phyloP scores from a whole-genome alignment of 2,797 vertebrate species.

The Macrochelys suwanniensis region DNA sequence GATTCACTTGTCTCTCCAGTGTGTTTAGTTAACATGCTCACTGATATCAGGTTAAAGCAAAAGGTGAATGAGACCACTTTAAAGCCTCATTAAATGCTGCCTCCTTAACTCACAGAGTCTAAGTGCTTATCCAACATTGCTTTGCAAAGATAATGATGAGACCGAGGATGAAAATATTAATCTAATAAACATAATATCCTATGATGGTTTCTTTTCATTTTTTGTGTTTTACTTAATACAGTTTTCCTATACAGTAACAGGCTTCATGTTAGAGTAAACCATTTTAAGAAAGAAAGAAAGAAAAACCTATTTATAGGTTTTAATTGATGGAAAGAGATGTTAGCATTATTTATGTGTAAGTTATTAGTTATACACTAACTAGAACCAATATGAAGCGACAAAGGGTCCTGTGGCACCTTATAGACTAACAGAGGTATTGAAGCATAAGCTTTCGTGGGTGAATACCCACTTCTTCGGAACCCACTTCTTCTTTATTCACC shows the following conservation, averaged over 20 bases:
- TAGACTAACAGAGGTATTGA: too few species aligned
- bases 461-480: too few species aligned
- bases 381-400: background rate
- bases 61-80: background rate
- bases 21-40: slow-evolving; percentile 22
- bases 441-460: too few species aligned
- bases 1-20: slow-evolving; percentile 19
- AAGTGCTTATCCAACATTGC: background rate
- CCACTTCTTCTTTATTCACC: too few species aligned
- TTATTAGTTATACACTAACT: background rate
- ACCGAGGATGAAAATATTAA: background rate
- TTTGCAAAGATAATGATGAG: background rate
- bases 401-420: too few species aligned
- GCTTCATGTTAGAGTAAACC: background rate
- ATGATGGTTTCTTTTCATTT: background rate
- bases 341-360: fast-evolving
- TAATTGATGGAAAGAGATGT: background rate
- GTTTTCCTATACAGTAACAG: background rate
- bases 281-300: background rate
- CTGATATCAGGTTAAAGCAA: slow-evolving; percentile 15
- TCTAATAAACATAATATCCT: background rate
- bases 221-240: background rate
- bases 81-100: slow-evolving; percentile 6
- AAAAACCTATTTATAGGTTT: background rate
- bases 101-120: background rate